These are phyloP conservation scores for Polypedilum vanderplanki DNA, from an alignment of 1,140 invertebrate genomes.

Conservation along the genomic window DNA sequence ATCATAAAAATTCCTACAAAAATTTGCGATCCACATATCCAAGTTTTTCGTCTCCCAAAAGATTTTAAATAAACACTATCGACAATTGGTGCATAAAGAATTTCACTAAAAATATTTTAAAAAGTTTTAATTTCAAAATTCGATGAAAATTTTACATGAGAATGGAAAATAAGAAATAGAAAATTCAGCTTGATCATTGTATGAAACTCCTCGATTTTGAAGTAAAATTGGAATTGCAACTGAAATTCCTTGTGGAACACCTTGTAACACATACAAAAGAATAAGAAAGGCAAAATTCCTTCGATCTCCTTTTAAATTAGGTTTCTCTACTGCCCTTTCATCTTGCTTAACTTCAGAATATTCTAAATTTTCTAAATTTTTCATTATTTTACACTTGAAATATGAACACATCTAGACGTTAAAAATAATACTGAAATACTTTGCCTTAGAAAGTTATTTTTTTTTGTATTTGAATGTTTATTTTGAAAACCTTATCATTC, in stretches of 20 bases:
- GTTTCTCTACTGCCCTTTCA: constrained; percentile 36
- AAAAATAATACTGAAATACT: too few relatives aligned
- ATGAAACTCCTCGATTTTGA: constrained; percentile 82
- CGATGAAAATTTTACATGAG: not conserved
- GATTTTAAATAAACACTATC: constrained; percentile 75
- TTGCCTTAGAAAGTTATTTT: too few relatives aligned
- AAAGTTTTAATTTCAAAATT: not conserved
- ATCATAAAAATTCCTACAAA: constrained; percentile 80
- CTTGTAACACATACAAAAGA: constrained; percentile 91
- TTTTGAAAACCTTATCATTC: too few relatives aligned
- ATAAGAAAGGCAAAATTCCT: constrained; percentile 76
- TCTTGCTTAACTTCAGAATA: not conserved
- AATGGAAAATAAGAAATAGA: not conserved
- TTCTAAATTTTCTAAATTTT: too few relatives aligned
- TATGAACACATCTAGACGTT: too few relatives aligned
- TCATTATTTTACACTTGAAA: not conserved
- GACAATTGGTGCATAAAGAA: constrained; percentile 93
- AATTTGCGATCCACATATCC: constrained; percentile 86
- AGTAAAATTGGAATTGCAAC: constrained; percentile 92
- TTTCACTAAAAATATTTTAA: constrained; percentile 48
- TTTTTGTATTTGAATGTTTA: too few relatives aligned
- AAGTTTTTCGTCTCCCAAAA: constrained; percentile 89
- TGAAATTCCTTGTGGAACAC: constrained; percentile 89
- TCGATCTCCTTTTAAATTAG: constrained; percentile 62
- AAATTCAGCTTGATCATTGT: constrained; percentile 59